Conservation (phyloP, 2,797 vertebrate species). For the Manis pentadactyla region DNA sequence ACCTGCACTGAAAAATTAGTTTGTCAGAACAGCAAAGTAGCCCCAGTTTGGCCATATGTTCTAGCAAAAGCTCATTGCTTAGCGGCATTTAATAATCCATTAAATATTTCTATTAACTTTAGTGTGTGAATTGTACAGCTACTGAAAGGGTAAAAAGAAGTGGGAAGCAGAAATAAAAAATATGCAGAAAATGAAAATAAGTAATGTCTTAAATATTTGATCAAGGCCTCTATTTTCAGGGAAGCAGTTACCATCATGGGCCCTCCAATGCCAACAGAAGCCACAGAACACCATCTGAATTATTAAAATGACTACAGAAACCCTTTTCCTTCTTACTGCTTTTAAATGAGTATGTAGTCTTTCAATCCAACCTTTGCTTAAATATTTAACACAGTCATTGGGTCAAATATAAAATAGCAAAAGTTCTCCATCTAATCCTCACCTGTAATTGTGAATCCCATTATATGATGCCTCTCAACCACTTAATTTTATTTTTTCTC, state of each 20-base stretch:
- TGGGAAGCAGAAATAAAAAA: slow-evolving; percentile 52
- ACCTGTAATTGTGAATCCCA: slow-evolving; percentile 47
- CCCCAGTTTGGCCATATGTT: slow-evolving; percentile 70
- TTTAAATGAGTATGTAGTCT: slow-evolving; percentile 64
- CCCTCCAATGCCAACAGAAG: slow-evolving; percentile 5
- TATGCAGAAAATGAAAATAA: slow-evolving; percentile 73
- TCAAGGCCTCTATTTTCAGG: slow-evolving; percentile 69
- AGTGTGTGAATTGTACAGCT: slow-evolving; percentile 46
- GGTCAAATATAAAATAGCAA: slow-evolving; percentile 57
- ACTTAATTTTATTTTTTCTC: background rate
- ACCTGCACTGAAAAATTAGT: slow-evolving; percentile 45
- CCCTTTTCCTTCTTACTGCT: slow-evolving; percentile 21
- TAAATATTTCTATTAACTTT: slow-evolving; percentile 73
- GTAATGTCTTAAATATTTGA: slow-evolving; percentile 78
- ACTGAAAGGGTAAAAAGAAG: background rate
- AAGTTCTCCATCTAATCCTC: slow-evolving; percentile 34
- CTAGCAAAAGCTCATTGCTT: slow-evolving; percentile 70
- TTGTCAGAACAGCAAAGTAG: slow-evolving; percentile 64
- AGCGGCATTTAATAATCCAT: slow-evolving; percentile 79
- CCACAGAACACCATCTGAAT: slow-evolving; percentile 62
- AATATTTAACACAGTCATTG: slow-evolving; percentile 71
- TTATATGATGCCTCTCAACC: background rate
- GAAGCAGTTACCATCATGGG: slow-evolving; percentile 48
- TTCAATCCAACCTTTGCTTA: slow-evolving; percentile 64
- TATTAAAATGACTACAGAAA: slow-evolving; percentile 64